Base-by-base conservation (phyloP, 2,797 vertebrate species). In the Eulemur albifrons region DNA sequence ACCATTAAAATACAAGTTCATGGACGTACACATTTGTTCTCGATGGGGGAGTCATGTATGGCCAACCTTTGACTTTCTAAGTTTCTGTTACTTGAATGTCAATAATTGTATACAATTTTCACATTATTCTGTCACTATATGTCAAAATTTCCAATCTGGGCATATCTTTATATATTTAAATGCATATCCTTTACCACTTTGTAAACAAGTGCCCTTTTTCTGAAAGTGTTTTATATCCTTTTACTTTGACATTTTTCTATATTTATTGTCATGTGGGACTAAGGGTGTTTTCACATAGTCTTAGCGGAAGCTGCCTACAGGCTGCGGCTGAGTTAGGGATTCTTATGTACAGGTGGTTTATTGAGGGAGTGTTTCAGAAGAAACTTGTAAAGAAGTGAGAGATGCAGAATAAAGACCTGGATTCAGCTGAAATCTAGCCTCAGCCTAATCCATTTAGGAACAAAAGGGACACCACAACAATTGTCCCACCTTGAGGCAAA, bases 1-100 rank as follows among this genome's bases (percentile, higher is more conserved):
- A 1, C 21, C 54, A 76, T 80, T 93, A 86, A 93, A 70, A 75
- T 38, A 20, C 15, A 72, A 93, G 90, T 92, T 95, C 96, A 80
- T 17, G 14, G 61, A 73, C n/a, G 10, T 38, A 87, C 84, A 92
- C 61, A 54, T 84, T 87, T 83, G 52, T 63, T 69, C 70, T 84
- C 69, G 72, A 89, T 69, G 85, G 69, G 43, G 59, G 52, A 79
- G 76, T 63, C 72, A 57, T 84, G 35, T 38, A 17, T 27, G 65
- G 48, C 83, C 80, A 84, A 76, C 79, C 85, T 95, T 90, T 83
- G 85, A 65, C 57, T 82, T 92, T 52, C 30, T 30, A 6, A 23
- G 40, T 17, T 90, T 95, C 85, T 80, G 50, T 93, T 45, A 83
- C 88, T 96, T 86, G 30, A 59, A 70, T 80, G 27, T 85, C 67